Evolutionary conservation across 2,888 invertebrate species (phyloP), one percentile per base, ranked within the genome.

Genomic region (Hirtodrosophila alboralis): DNA sequence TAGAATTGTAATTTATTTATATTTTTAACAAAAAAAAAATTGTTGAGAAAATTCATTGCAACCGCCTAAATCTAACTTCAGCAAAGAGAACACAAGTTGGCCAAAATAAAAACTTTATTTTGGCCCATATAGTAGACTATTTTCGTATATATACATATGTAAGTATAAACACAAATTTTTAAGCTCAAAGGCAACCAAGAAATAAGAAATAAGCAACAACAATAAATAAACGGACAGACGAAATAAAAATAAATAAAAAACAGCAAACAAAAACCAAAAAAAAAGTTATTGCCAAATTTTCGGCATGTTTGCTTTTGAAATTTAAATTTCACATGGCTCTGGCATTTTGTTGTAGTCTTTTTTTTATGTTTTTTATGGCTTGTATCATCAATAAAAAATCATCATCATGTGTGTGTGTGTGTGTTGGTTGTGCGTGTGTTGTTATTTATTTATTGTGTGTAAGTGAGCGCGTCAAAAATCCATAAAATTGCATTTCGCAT

Each of bases 291-390:
- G 84, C 79, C 76, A 84, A 78, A 80, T 75, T 65, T 80, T 71
- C 86, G 87, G 84, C 84, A 75, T 75, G 75, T 84, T 87, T 80
- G 73, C 80, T 87, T 84, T 84, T 84, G 87, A 84, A 87, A 84
- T 84, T 83, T 75, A 85, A 87, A 84, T 84, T 84, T 84, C 70
- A 65, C 80, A 76, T 71, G 51, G 14, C 36, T 64, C 30, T 53
- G 58, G 56, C 23, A n/a, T 54, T 13, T 60, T 58, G 64, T 67
- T 61, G 47, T 49, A 59, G 61, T 59, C 57, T 41, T 54, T 57
- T 75, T 80, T 75, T 49, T 60, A 59, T 59, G 54, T 41, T 54
- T 57, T 75, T 80, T 75, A 84, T 75, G 63, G 63, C 77, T 58
- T 64, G 67, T 74, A 66, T 74, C 80, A 84, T 76, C n/a, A n/a